Percentiles rank a stretch among this genome's conserved stretches.
Conservation (phyloP, 2,888 invertebrate genomes). For the Drosophila diplacantha region DNA sequence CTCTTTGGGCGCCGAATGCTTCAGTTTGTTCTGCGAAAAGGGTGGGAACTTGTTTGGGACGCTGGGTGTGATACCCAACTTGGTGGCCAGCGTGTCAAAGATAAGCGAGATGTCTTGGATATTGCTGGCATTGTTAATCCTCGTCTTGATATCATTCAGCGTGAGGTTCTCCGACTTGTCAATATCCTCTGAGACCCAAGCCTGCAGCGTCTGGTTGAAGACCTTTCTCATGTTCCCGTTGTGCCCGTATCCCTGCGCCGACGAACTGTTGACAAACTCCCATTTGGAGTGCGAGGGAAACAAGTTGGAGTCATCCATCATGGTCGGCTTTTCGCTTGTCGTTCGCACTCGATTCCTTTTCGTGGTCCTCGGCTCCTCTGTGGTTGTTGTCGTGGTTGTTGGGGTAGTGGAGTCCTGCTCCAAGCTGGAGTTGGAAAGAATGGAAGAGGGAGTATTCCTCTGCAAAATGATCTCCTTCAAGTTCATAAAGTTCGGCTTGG, state of each 20-base stretch:
- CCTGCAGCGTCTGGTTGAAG: constrained; percentile 82
- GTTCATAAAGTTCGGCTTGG: constrained; percentile 75
- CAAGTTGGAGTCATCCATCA: constrained; percentile 75
- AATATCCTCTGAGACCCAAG: constrained; percentile 81
- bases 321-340: constrained; percentile 58
- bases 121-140: constrained; percentile 77
- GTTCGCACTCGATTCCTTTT: constrained; percentile 66
- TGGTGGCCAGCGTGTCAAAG: constrained; percentile 82
- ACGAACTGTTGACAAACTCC: constrained; percentile 80
- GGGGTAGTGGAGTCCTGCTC: constrained; percentile 16
- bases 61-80: constrained; percentile 77
- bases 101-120: constrained; percentile 83
- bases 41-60: constrained; percentile 76
- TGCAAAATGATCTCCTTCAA: constrained; percentile 77
- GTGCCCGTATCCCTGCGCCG: constrained; percentile 63
- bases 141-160: constrained; percentile 71
- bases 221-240: constrained; percentile 79
- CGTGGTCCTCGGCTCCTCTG: constrained; percentile 47
- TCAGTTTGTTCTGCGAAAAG: constrained; percentile 76
- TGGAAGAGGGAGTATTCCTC: constrained; percentile 59
- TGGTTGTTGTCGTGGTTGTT: constrained; percentile 36
- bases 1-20: constrained; percentile 63
- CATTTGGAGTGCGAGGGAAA: constrained; percentile 79
- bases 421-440: constrained; percentile 26
- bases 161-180: constrained; percentile 73